A percentile compares a stretch with the other conserved stretches of the same genome.
These are phyloP conservation scores for Cheilosia impressa DNA, from an alignment of 2,888 invertebrate genomes.

Conservation along the genomic window DNA sequence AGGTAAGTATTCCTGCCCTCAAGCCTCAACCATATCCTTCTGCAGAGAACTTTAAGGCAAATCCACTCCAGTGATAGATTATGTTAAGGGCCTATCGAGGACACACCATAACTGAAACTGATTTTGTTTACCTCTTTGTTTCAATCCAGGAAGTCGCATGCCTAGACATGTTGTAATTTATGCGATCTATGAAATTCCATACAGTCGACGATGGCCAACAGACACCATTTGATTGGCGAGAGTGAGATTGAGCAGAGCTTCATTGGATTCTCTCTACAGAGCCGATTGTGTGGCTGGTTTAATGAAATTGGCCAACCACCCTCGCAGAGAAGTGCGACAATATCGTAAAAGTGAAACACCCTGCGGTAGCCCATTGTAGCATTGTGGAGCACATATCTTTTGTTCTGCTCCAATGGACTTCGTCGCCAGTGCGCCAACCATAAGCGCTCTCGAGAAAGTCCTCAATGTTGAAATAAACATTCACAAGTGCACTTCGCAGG, in stretches of 20 bases:
- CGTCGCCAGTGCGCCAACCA: slow-evolving; percentile 64
- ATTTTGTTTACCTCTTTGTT: slow-evolving; percentile 69
- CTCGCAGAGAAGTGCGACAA: slow-evolving; percentile 52
- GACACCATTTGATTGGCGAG: slow-evolving; percentile 55
- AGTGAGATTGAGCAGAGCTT: slow-evolving; percentile 31
- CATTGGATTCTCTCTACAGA: neutral
- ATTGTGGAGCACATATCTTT: slow-evolving; percentile 63
- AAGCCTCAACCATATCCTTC: slow-evolving; percentile 17
- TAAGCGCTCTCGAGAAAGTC: slow-evolving; percentile 63
- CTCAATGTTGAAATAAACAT: slow-evolving; percentile 74
- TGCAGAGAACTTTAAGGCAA: slow-evolving; percentile 37
- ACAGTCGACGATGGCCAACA: slow-evolving; percentile 34
- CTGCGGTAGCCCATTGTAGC: slow-evolving; percentile 58
- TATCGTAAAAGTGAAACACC: slow-evolving; percentile 69
- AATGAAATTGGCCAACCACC: slow-evolving; percentile 45
- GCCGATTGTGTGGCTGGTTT: neutral
- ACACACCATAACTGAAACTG: slow-evolving; percentile 51
- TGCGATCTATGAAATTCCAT: neutral
- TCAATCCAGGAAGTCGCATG: slow-evolving; percentile 56
- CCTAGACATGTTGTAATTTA: neutral
- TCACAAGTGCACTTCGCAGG: slow-evolving; percentile 70
- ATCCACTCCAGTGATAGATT: slow-evolving; percentile 65
- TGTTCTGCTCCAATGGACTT: slow-evolving; percentile 66
- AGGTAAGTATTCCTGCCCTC: slow-evolving; percentile 23
- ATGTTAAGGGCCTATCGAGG: slow-evolving; percentile 65